phyloP scores from a whole-genome alignment of 2,888 invertebrate species.

The Mythimna impura region DNA sequence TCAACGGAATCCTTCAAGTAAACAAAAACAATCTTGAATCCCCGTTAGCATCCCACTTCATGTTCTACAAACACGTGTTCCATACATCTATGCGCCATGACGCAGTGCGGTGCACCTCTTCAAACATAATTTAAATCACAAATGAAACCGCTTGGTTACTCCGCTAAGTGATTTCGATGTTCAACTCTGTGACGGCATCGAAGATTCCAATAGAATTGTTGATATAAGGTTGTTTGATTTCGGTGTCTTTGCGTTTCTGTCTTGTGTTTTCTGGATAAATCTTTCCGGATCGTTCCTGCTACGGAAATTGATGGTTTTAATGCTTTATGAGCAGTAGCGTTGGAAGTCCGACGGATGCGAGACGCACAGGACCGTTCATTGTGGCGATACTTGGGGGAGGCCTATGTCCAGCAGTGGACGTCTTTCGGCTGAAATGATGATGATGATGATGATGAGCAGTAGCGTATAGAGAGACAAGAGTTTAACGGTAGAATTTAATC shows the following conservation, averaged over 20 bases:
- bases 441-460: no score
- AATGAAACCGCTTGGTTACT: constrained; percentile 71
- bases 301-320: background rate
- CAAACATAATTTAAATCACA: constrained; percentile 77
- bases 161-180: constrained; percentile 69
- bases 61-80: constrained; percentile 40
- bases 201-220: constrained; percentile 47
- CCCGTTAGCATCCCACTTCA: constrained; percentile 26
- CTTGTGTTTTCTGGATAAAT: constrained; percentile 29
- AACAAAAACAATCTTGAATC: background rate
- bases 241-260: constrained; percentile 36
- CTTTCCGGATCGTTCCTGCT: constrained; percentile 14
- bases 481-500: no score
- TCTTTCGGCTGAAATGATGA: no score
- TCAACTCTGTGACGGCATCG: constrained; percentile 59
- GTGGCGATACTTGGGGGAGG: no score
- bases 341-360: no score
- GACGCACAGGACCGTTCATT: no score
- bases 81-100: constrained; percentile 54
- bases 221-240: constrained; percentile 49
- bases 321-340: background rate
- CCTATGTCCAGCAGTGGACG: no score
- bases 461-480: background rate
- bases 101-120: constrained; percentile 67
- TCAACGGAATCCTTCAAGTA: background rate